These are phyloP conservation scores for Andrena bucephala DNA, from an alignment of 2,888 invertebrate species.

Conservation along the genomic window DNA sequence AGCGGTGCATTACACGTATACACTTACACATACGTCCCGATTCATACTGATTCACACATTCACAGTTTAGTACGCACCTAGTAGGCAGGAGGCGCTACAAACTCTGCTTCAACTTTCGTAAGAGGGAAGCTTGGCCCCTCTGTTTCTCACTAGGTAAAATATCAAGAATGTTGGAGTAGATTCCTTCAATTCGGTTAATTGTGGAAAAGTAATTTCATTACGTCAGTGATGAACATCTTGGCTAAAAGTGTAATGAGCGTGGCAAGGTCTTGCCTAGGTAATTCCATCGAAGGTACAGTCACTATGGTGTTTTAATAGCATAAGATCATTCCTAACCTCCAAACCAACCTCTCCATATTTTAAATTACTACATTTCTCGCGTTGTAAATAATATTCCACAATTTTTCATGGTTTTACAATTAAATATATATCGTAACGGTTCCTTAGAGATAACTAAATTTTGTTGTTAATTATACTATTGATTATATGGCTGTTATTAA, in stretches of 20 bases:
- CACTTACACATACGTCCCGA: too few relatives aligned
- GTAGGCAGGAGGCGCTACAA: too few relatives aligned
- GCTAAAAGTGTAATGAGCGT: slow-evolving; percentile 66
- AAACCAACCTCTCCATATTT: slow-evolving; percentile 31
- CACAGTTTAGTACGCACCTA: too few relatives aligned
- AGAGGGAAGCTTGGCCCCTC: too few relatives aligned
- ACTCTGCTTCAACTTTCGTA: too few relatives aligned
- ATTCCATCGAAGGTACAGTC: slow-evolving; percentile 71
- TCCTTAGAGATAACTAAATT: not conserved
- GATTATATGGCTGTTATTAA: not conserved
- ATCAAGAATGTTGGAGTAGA: not conserved
- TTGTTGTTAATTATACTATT: not conserved
- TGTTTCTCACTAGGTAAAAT: not conserved
- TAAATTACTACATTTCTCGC: not conserved
- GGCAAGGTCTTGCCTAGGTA: slow-evolving; percentile 67
- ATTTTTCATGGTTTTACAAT: not conserved
- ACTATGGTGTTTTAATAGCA: not conserved
- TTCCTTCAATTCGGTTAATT: slow-evolving; percentile 11
- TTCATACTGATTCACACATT: too few relatives aligned
- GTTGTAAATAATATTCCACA: not conserved
- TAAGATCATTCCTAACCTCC: slow-evolving; percentile 51
- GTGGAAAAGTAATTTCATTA: slow-evolving; percentile 18
- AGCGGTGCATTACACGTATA: too few relatives aligned
- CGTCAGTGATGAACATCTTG: slow-evolving; percentile 74
- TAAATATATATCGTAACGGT: not conserved